These are phyloP conservation scores for Edolisoma coerulescens DNA, from an alignment of 2,113 vertebrate genomes.

Conservation along the genomic window DNA sequence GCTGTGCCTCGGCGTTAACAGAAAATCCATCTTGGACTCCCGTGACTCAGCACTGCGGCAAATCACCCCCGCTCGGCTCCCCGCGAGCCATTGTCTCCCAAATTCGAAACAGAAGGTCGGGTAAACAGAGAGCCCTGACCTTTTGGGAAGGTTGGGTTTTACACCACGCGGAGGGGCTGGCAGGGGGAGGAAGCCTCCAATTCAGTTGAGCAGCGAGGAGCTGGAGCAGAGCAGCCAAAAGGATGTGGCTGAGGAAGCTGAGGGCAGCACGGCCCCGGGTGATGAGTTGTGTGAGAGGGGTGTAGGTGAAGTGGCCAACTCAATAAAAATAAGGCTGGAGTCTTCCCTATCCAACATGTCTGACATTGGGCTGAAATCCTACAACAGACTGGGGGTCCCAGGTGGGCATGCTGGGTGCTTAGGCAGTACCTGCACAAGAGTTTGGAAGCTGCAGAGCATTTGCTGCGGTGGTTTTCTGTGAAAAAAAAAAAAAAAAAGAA, in stretches of 20 bases:
- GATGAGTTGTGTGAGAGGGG: neutral
- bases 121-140: slow-evolving; percentile 35
- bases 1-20: neutral
- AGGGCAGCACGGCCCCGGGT: neutral
- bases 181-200: slow-evolving; percentile 44
- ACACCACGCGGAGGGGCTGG: neutral
- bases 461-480: neutral
- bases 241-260: slow-evolving; percentile 51
- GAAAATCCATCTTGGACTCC: slow-evolving; percentile 1
- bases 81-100: slow-evolving; percentile 48
- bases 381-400: accelerated
- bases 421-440: neutral
- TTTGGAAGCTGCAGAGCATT: neutral
- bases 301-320: neutral
- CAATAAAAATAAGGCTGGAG: neutral
- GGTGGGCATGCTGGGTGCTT: neutral
- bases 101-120: slow-evolving; percentile 49
- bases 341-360: neutral
- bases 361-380: neutral
- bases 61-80: slow-evolving; percentile 1
- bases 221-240: slow-evolving; percentile 22
- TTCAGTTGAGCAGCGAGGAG: neutral
- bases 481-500: neutral
- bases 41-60: slow-evolving; percentile 47
- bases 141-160: slow-evolving; percentile 54